These are phyloP conservation scores for Hyposmocoma kahamanoa DNA, from an alignment of 1,140 invertebrate genomes.

Conservation along the genomic window DNA sequence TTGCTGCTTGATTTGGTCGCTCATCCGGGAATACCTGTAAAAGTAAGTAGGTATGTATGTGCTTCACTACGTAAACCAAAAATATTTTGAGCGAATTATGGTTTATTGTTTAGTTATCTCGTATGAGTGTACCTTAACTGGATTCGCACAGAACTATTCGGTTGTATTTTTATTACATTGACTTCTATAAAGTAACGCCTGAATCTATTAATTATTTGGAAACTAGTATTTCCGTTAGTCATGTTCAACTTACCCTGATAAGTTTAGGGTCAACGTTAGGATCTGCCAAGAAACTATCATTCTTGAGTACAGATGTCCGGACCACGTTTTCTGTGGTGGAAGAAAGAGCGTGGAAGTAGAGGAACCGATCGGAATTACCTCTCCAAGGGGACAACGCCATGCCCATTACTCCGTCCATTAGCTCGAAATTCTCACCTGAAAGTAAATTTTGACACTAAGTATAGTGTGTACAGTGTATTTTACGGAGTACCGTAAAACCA, in stretches of 20 bases:
- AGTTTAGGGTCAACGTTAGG: conserved; percentile 34
- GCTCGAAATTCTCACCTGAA: conserved; percentile 78
- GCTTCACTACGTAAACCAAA: no score
- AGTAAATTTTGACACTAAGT: conserved; percentile 75
- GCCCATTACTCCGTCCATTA: conserved; percentile 84
- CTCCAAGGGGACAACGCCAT: conserved; percentile 76
- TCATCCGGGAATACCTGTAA: conserved; percentile 63
- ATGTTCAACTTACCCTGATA: conserved; percentile 77
- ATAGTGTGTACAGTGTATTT: conserved; percentile 67
- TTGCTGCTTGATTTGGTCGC: conserved; percentile 73
- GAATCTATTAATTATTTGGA: no score
- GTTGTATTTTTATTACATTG: no score
- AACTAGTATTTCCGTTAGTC: no score
- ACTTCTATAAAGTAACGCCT: no score
- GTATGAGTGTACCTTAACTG: no score
- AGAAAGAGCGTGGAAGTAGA: conserved; percentile 86
- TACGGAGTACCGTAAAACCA: no score
- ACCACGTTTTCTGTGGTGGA: conserved; percentile 81
- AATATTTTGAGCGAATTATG: no score
- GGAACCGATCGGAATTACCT: conserved; percentile 70
- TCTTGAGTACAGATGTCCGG: conserved; percentile 76
- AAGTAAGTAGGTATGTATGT: no score
- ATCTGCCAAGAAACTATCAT: conserved; percentile 67
- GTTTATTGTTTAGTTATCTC: no score
- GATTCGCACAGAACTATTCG: no score